Evolutionary conservation across 64 coral and sea anemone species (phyloP), one percentile per base, ranked within the genome.

Genomic region (Trachythela sp.): DNA sequence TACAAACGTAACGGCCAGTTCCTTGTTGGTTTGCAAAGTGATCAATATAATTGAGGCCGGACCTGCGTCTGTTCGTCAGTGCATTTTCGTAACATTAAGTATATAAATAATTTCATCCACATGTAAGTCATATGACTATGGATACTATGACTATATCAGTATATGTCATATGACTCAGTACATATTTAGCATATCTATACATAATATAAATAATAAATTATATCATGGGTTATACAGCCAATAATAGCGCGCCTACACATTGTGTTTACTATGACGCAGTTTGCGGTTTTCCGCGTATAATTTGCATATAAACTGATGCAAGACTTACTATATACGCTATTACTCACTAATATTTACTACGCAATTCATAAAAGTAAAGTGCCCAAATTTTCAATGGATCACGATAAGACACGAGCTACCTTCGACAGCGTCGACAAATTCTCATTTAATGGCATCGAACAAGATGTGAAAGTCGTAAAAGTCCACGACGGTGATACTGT

Each of bases 351-450:
- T 26, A 39, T 37, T 77, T 80, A 80, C 4, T 37, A 39, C 37
- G 31, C 31, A 39, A 14, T 14, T 35, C 15, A 13, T 29, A 35
- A 35, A 80, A n/a, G 30, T 80, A 30, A 37, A 39, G 42, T 35
- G 75, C 14, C 33, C 11, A 39, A 37, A 15, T 36, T 36, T 9
- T 37, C 13, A 35, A 80, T 80, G 75, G 75, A 80, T 29, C 20
- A 37, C 10, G 75, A 80, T 37, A 80, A 80, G 30, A 17, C 8
- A 15, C 31, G 37, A 80, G 33, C 27, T 0, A 80, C 75, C 37
- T 80, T 80, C 75, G 75, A 80, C 75, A 80, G 75, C 35, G 75
- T 80, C 34, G 75, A 10, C 0, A 80, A 39, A 36, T 80, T 80
- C 75, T 36, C 75, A 6, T 80, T 80, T 30, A 38, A 80, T 2